A percentile compares a stretch with the other conserved stretches of the same genome.
phyloP scores from a whole-genome alignment of 2,888 invertebrate genomes.

The Ferdinandea cuprea region DNA sequence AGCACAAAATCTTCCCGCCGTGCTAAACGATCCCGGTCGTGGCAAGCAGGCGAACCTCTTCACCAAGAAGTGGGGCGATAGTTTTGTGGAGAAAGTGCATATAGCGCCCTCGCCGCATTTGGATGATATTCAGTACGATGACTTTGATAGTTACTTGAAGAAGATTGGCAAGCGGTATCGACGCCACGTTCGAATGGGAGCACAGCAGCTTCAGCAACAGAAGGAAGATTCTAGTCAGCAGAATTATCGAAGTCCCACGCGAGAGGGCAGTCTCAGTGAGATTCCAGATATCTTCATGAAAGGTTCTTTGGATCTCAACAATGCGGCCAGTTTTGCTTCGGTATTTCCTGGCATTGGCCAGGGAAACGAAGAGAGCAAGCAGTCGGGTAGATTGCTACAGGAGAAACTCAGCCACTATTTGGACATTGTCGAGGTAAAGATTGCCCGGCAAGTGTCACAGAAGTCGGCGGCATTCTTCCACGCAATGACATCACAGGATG shows the following conservation, averaged over 20 bases:
- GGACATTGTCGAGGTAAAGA: slow-evolving; percentile 91
- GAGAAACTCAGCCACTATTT: slow-evolving; percentile 96
- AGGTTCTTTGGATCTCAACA: slow-evolving; percentile 90
- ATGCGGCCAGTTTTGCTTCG: slow-evolving; percentile 91
- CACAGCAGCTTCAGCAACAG: slow-evolving; percentile 72
- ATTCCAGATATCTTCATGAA: slow-evolving; percentile 94
- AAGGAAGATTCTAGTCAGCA: slow-evolving; percentile 74
- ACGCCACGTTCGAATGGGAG: slow-evolving; percentile 85
- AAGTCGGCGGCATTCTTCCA: slow-evolving; percentile 99
- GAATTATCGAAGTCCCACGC: slow-evolving; percentile 64
- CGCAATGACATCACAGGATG: slow-evolving; percentile 99
- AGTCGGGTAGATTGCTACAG: slow-evolving; percentile 88
- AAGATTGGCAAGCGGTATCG: slow-evolving; percentile 88
- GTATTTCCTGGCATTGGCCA: slow-evolving; percentile 90
- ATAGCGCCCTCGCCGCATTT: slow-evolving; percentile 91
- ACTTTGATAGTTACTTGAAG: slow-evolving; percentile 94
- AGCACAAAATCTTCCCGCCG: slow-evolving; percentile 96
- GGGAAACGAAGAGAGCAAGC: slow-evolving; percentile 79
- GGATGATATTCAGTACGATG: slow-evolving; percentile 91
- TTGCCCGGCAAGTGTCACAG: slow-evolving; percentile 86
- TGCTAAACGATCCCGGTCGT: slow-evolving; percentile 96
- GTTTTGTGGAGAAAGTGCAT: slow-evolving; percentile 92
- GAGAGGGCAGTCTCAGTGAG: slow-evolving; percentile 84
- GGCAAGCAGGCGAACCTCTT: slow-evolving; percentile 96
- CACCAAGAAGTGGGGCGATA: slow-evolving; percentile 98